Conservation (phyloP, 2,797 vertebrate species). For the Crocidura indochinensis region DNA sequence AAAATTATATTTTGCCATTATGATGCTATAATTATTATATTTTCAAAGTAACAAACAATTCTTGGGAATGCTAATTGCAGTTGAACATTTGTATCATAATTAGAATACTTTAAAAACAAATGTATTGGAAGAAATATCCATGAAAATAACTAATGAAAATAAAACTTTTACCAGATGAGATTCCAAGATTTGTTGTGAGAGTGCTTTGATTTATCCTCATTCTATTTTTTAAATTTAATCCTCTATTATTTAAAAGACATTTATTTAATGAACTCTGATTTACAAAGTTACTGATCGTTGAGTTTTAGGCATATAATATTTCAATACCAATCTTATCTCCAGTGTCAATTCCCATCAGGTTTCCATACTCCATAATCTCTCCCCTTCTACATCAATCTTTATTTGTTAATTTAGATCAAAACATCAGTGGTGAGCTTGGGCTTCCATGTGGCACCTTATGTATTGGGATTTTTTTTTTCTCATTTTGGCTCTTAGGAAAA, state of each 20-base stretch:
- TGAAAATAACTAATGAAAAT: conserved; percentile 63
- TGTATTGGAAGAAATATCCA: conserved; percentile 65
- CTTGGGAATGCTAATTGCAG: conserved; percentile 59
- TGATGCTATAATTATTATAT: conserved; percentile 62
- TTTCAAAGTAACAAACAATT: conserved; percentile 72
- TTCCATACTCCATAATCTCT: too few relatives aligned
- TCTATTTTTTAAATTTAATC: too few relatives aligned
- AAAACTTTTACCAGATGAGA: conserved; percentile 54
- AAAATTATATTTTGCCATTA: conserved; percentile 44
- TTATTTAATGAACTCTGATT: too few relatives aligned
- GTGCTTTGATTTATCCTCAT: not conserved
- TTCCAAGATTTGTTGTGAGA: conserved; percentile 14
- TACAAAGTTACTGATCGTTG: too few relatives aligned
- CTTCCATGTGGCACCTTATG: not conserved
- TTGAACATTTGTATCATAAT: conserved; percentile 62
- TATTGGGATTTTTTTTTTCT: not conserved
- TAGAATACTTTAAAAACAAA: conserved; percentile 68
- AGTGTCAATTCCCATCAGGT: too few relatives aligned
- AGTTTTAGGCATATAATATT: too few relatives aligned
- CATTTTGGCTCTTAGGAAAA: not conserved
- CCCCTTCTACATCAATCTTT: too few relatives aligned
- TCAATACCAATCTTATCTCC: too few relatives aligned
- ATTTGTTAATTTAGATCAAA: not conserved
- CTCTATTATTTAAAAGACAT: too few relatives aligned
- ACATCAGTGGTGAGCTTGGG: not conserved